Conservation (phyloP, 2,797 vertebrate genomes). For the Crax fasciolata region DNA sequence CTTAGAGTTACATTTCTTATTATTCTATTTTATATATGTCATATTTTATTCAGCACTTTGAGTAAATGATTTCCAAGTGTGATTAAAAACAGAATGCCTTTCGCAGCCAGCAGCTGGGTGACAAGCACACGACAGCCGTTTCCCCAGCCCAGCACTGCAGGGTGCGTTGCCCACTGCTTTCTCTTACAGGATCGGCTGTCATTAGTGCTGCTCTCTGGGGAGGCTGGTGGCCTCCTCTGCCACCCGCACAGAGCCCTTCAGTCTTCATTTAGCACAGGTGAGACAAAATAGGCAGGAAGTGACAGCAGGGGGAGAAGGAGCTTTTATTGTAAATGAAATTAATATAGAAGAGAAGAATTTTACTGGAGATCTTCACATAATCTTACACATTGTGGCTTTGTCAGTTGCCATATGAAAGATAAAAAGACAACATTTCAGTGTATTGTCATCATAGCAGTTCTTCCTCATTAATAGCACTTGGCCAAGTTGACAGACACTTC, state of each 20-base stretch:
- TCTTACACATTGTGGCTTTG: background rate
- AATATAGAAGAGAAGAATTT: background rate
- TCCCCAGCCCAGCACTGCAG: background rate
- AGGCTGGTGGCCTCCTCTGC: background rate
- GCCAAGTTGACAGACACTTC: background rate
- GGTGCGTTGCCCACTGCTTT: background rate
- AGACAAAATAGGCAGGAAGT: constrained; percentile 1
- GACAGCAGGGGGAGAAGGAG: background rate
- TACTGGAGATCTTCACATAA: background rate
- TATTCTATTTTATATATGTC: background rate
- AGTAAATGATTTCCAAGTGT: background rate
- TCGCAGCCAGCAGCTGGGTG: background rate
- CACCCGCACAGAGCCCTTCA: background rate
- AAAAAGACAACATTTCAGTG: background rate
- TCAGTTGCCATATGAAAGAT: background rate
- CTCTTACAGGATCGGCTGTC: background rate
- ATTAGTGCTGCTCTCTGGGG: background rate
- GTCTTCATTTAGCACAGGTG: constrained; percentile 1
- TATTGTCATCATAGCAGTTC: background rate
- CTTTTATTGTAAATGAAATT: background rate
- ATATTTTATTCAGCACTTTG: background rate
- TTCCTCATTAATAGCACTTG: background rate
- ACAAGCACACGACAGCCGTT: background rate
- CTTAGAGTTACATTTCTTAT: background rate
- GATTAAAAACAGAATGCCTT: background rate